phyloP scores from a whole-genome alignment of 1,140 invertebrate species.

The Pararge aegeria region DNA sequence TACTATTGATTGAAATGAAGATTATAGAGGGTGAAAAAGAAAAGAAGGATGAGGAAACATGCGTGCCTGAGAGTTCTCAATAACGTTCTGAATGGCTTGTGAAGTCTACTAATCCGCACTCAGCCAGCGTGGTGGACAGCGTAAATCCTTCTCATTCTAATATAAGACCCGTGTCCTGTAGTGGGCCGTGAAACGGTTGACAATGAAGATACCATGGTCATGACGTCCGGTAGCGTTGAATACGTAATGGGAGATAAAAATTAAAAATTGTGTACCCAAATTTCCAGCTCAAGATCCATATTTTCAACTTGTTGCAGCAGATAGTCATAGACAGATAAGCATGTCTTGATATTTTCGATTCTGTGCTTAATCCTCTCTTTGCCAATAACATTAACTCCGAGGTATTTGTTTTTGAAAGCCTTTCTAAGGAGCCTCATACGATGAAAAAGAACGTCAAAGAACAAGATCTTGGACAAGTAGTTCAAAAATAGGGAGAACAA shows the following conservation, averaged over 20 bases:
- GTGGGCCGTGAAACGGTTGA: too few species aligned
- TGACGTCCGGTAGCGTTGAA: too few species aligned
- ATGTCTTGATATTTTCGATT: constrained; percentile 1
- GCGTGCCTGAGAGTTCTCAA: too few species aligned
- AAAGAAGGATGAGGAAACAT: too few species aligned
- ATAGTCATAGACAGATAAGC: background rate
- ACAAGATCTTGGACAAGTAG: background rate
- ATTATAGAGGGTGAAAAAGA: too few species aligned
- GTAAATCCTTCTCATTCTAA: too few species aligned
- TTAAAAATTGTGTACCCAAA: background rate
- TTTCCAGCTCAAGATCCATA: background rate
- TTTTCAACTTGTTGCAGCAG: background rate
- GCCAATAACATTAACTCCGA: background rate
- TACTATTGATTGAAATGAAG: too few species aligned
- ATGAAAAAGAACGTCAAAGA: background rate
- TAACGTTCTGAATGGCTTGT: too few species aligned
- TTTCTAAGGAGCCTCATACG: background rate
- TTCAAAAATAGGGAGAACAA: background rate
- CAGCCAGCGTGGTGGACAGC: too few species aligned
- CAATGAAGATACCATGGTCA: too few species aligned
- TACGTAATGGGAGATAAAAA: background rate
- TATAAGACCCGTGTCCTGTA: too few species aligned
- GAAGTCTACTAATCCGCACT: too few species aligned
- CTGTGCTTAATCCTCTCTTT: background rate
- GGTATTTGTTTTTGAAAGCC: background rate